Evolutionary conservation across 2,888 invertebrate genomes (phyloP).

Genomic region (Parapristionchus giblindavisi): DNA sequence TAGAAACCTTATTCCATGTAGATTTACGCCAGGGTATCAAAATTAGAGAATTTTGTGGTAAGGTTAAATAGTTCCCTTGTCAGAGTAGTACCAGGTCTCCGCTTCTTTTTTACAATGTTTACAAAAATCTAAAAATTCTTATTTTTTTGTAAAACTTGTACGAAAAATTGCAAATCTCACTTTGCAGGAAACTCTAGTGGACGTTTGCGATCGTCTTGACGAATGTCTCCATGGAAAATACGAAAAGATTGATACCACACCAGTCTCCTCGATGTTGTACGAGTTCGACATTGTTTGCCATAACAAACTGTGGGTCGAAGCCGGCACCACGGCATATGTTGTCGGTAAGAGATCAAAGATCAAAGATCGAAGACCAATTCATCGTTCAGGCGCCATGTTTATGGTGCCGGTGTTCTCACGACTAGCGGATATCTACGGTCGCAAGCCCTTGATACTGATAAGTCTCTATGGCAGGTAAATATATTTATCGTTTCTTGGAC

Average conservation of each 20-base stretch:
- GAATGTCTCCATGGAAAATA: background rate
- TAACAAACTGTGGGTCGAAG: background rate
- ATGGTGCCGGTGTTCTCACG: slow-evolving; percentile 22
- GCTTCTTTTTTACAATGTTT: no score
- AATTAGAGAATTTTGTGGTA: no score
- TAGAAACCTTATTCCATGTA: no score
- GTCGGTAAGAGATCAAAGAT: background rate
- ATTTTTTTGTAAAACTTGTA: no score
- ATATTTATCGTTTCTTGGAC: no score
- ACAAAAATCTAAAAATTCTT: no score
- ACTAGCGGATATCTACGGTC: slow-evolving; percentile 30
- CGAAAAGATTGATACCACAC: background rate
- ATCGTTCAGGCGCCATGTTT: slow-evolving; percentile 15
- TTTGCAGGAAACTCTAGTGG: background rate
- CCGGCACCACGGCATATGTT: slow-evolving; percentile 25
- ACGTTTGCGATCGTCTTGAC: slow-evolving; percentile 1
- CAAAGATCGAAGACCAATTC: background rate
- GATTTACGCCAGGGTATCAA: no score
- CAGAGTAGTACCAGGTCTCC: no score
- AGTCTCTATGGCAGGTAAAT: slow-evolving; percentile 20
- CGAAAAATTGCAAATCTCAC: background rate
- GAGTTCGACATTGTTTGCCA: background rate
- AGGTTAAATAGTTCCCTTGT: no score
- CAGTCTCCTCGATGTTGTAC: slow-evolving; percentile 8
- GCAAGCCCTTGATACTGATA: slow-evolving; percentile 20